Conservation (phyloP, 2,797 vertebrate species). For the Tamandua tetradactyla region DNA sequence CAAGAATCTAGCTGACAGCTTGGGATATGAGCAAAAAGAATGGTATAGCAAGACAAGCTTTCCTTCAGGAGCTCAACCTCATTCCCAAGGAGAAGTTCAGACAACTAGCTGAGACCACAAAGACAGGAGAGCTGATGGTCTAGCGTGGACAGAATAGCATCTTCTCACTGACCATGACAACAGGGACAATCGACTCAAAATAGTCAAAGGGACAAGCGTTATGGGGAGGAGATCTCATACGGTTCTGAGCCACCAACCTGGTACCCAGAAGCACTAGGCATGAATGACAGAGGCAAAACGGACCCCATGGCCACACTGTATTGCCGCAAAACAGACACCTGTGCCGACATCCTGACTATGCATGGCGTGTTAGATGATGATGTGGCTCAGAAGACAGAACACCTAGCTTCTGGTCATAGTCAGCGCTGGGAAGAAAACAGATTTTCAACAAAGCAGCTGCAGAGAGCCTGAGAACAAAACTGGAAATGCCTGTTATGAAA, state of each 20-base stretch:
- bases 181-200: background rate
- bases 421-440: constrained; percentile 44
- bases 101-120: background rate
- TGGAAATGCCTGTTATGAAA: constrained; percentile 80
- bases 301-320: background rate
- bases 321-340: constrained; percentile 39
- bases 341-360: constrained; percentile 37
- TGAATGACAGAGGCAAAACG: background rate
- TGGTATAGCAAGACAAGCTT: background rate
- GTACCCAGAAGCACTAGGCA: background rate
- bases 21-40: background rate
- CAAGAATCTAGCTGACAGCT: background rate
- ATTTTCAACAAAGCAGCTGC: background rate
- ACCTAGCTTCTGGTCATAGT: constrained; percentile 50
- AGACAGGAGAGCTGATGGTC: background rate
- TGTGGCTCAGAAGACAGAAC: background rate
- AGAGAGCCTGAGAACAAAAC: constrained; percentile 69
- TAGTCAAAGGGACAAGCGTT: background rate
- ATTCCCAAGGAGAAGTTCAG: background rate
- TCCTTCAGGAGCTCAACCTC: background rate
- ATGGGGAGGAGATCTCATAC: background rate
- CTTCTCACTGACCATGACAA: background rate
- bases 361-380: background rate
- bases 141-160: background rate
- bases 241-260: background rate